phyloP scores from a whole-genome alignment of 2,888 invertebrate species.

The Metacarcinus magister region DNA sequence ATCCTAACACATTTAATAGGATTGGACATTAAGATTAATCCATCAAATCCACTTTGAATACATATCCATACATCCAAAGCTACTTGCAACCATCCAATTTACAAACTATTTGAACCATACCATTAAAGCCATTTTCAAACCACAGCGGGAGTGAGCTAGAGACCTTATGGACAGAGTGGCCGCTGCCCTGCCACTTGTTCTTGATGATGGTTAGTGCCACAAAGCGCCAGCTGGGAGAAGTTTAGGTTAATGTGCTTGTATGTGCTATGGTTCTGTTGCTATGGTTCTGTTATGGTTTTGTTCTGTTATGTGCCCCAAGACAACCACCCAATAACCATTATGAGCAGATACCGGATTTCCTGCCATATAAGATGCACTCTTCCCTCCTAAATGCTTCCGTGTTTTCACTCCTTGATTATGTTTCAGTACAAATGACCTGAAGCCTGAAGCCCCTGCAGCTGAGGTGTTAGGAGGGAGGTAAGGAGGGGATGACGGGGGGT shows the following conservation, averaged over 20 bases:
- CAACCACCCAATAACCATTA: no score
- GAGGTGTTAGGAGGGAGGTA: no score
- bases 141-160: background rate
- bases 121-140: constrained; percentile 31
- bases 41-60: background rate
- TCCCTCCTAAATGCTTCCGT: no score
- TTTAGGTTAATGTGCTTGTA: background rate
- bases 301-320: no score
- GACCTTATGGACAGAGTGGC: background rate
- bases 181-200: background rate
- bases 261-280: background rate
- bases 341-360: no score
- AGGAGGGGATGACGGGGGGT: no score
- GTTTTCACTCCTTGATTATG: no score
- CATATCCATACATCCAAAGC: constrained; percentile 1
- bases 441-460: no score
- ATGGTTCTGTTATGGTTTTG: no score
- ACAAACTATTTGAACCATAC: background rate
- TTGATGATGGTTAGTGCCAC: background rate
- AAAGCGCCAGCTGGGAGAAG: constrained; percentile 20
- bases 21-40: background rate
- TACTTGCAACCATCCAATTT: constrained; percentile 4
- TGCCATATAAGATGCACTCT: no score
- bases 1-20: background rate
- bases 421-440: no score